Evolutionary conservation across 2,797 vertebrate species (phyloP), one percentile per base, ranked within the genome.

Genomic region (Leuciscus waleckii): DNA sequence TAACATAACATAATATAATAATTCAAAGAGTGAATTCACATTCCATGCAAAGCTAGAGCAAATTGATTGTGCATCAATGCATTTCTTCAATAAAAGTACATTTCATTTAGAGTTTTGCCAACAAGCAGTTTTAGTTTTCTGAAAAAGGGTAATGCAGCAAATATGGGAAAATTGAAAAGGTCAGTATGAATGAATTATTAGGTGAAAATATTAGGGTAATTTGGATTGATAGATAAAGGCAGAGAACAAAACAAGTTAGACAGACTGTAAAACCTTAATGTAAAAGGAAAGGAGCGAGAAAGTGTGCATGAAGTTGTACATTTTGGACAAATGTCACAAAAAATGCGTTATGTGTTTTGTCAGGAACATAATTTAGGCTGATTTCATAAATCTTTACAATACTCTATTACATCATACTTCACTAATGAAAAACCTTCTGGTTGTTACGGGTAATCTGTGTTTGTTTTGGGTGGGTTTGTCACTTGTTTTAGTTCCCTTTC

Each of bases 91-190:
- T 32, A 69, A 81, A 58, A 78, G 35, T 32, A 78, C 37, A 77
- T 73, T 74, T 81, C 73, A 85, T 61, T 81, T 21, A 70, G 16
- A 11, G 7, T 78, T 73, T 82, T 71, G 32, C 32, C 29, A 46
- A 74, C 46, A 16, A 69, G 19, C 65, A 26, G 35, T 32, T 49
- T 39, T 13, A 41, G 49, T 65, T 21, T 69, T 75, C 74, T 83
- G 78, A 79, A 75, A 84, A 32, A 56, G 26, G 69, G 69, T 56
- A 79, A 77, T 76, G 69, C 80, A 71, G 63, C 35, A 71, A 39
- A 68, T 43, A 21, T 23, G 68, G 78, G 23, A 21, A 65, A 46
- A 75, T 41, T 37, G 17, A 78, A 78, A n/a, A 78, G 16, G 37
- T 78, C 37, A 78, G 37, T 7, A 29, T 78, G 76, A 76, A 14